Evolutionary conservation across 2,888 invertebrate species (phyloP).

Genomic region (Idaea dimidiata): DNA sequence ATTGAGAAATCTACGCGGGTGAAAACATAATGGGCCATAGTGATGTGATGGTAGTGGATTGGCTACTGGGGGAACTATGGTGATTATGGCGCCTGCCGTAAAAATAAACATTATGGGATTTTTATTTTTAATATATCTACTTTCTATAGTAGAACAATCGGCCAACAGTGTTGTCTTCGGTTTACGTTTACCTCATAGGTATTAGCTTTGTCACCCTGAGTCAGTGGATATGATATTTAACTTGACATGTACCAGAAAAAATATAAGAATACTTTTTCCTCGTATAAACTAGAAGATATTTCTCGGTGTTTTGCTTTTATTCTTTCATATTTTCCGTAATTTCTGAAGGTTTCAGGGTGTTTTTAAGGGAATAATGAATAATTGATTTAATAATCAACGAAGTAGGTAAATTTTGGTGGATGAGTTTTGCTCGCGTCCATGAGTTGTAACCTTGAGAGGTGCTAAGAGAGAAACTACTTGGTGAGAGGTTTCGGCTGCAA

Average conservation of each 20-base stretch:
- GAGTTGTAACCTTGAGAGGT: no score
- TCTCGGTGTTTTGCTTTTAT: not conserved
- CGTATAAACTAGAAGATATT: not conserved
- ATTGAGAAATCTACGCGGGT: no score
- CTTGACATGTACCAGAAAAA: not conserved
- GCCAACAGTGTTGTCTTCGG: not conserved
- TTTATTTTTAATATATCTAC: no score
- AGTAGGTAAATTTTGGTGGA: no score
- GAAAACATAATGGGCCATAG: no score
- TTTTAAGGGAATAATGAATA: not conserved
- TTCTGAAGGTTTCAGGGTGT: not conserved
- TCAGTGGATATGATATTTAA: not conserved
- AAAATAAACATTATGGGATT: no score
- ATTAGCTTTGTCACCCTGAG: constrained; percentile 1
- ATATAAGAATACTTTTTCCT: not conserved
- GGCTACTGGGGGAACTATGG: no score
- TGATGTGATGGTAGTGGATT: no score
- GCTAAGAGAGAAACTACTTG: no score
- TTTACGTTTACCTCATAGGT: not conserved
- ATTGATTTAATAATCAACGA: not conserved
- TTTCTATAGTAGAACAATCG: not conserved
- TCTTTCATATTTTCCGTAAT: not conserved
- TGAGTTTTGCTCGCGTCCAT: no score
- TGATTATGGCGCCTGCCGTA: no score
- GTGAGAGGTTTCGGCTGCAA: no score